Evolutionary conservation across 35 echinoderm and acorn worm genomes (phyloP).

Genomic region (Strongylocentrotus purpuratus): DNA sequence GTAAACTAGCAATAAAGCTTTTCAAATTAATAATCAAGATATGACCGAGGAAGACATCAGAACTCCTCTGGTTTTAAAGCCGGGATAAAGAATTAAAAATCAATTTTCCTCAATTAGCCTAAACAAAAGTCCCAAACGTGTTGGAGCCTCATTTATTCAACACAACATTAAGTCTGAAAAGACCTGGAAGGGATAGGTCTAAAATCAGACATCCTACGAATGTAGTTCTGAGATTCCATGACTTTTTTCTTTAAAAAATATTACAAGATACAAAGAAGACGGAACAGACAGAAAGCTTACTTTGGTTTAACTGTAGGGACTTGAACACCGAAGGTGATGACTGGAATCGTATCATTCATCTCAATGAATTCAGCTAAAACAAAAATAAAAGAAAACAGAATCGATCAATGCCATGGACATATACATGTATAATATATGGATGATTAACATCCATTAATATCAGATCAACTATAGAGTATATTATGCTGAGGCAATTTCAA

Average conservation of each 20-base stretch:
- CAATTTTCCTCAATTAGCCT: neutral
- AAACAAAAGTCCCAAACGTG: too few relatives aligned
- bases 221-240: too few relatives aligned
- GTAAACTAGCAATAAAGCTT: neutral
- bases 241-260: neutral
- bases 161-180: neutral
- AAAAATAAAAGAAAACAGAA: neutral
- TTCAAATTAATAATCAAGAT: neutral
- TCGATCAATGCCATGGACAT: neutral
- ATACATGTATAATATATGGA: too few relatives aligned
- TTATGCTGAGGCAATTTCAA: too few relatives aligned
- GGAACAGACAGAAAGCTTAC: constrained; percentile 45
- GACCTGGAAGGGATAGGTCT: neutral
- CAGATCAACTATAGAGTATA: too few relatives aligned
- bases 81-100: neutral
- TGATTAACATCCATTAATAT: too few relatives aligned
- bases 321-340: constrained; percentile 68
- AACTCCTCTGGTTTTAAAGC: neutral
- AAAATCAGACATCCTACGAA: too few relatives aligned
- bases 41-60: neutral
- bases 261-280: neutral
- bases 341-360: constrained; percentile 64
- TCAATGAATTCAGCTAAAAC: constrained; percentile 61
- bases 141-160: too few relatives aligned
- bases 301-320: constrained; percentile 58